A percentile compares a stretch with the other conserved stretches of the same genome.
These are phyloP conservation scores for Oplegnathus fasciatus DNA, from an alignment of 2,113 vertebrate genomes.

Conservation along the genomic window DNA sequence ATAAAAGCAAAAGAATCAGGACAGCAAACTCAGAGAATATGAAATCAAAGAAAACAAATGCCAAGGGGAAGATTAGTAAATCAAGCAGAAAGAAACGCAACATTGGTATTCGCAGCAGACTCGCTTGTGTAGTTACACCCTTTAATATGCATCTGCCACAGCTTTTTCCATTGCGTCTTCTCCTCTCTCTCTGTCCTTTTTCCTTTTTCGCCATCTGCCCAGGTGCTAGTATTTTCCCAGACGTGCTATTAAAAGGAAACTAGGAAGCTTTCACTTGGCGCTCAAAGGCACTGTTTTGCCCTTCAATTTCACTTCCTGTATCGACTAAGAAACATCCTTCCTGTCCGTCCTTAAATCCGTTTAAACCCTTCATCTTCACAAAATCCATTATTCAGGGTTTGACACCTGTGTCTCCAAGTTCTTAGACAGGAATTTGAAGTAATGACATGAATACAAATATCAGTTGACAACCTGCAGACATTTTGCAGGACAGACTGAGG, in stretches of 20 bases:
- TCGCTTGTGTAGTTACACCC: constrained; percentile 9
- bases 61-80: constrained; percentile 4
- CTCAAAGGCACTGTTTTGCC: constrained; percentile 17
- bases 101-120: constrained; percentile 30
- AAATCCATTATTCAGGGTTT: not conserved
- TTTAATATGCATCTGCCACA: constrained; percentile 8
- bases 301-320: constrained; percentile 24
- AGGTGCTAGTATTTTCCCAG: constrained; percentile 19
- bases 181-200: not conserved
- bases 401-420: not conserved
- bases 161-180: not conserved
- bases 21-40: not conserved
- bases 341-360: not conserved
- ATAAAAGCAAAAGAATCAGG: not conserved
- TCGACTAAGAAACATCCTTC: not conserved
- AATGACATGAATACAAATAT: not conserved
- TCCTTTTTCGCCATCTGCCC: constrained; percentile 37
- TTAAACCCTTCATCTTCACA: not conserved
- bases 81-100: constrained; percentile 12
- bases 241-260: constrained; percentile 36
- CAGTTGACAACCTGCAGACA: not conserved
- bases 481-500: not conserved
- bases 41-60: not conserved
- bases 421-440: too few species aligned
- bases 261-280: not conserved